Base-by-base conservation (phyloP, 1,140 invertebrate genomes). In the Drosophila azteca region DNA sequence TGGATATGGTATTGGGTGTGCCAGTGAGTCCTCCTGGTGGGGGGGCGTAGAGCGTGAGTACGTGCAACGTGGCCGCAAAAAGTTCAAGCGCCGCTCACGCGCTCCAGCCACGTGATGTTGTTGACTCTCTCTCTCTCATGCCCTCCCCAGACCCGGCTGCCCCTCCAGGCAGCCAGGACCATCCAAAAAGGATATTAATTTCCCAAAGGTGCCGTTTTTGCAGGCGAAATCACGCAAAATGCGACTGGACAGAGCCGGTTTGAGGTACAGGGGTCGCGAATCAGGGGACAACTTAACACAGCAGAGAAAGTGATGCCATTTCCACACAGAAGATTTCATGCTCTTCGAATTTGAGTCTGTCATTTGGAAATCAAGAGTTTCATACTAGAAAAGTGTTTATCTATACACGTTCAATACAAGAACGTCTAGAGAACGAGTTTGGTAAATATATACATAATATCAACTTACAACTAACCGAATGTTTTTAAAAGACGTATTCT, bases 151-250 rank as follows among this genome's bases (percentile, higher is more conserved):
- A 20, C 17, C 3, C 35, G 17, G 17, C 17, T 20, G 17, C 11
- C 70, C 78, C 7, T 9, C 31, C 8, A 3, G 8, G 3, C 60
- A 31, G 7, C 39, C 43, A 45, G 52, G 31, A 31, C 44, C 77
- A 45, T 48, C 60, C 82, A 89, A 83, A 88, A 90, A 90, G 79
- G 82, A 81, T 90, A 90, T 90, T 90, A 90, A 90, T 90, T 90
- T 90, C 88, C 88, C 88, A 88, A 90, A 90, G 88, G 88, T 90
- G 88, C 79, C 77, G 66, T 88, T 84, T 82, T 74, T 79, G 75
- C 79, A 45, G 66, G 79, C 76, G 65, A 87, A 87, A 87, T 88
- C 83, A 88, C 83, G 79, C 77, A 84, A 77, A 84, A 79, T 79
- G 51, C 64, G 55, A 65, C 49, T 59, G 46, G 57, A 54, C 50